Conservation (phyloP, 2,113 vertebrate species). For the Spilogale gracilis region DNA sequence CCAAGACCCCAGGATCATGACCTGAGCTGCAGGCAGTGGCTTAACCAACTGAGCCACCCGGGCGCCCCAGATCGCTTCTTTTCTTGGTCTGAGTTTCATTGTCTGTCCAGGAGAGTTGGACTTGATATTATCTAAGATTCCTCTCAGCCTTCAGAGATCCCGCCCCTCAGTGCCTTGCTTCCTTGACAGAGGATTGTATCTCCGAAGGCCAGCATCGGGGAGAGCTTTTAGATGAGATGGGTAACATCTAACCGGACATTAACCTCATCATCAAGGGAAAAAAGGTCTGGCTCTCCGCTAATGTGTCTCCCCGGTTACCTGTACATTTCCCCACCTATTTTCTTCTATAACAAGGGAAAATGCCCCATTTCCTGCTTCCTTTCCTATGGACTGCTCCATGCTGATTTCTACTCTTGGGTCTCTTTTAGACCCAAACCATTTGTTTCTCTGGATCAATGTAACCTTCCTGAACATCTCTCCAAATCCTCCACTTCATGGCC, state of each 20-base stretch:
- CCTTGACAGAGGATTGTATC: not conserved
- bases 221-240: not conserved
- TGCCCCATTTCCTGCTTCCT: not conserved
- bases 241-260: not conserved
- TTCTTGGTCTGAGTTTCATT: not conserved
- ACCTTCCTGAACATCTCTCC: slow-evolving; percentile 49
- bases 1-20: too few relatives aligned
- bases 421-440: slow-evolving; percentile 8
- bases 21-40: too few relatives aligned
- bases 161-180: not conserved
- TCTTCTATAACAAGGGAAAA: not conserved
- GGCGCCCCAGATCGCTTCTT: not conserved
- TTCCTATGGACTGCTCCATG: not conserved
- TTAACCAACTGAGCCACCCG: too few relatives aligned
- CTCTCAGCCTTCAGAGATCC: not conserved
- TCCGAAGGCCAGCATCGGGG: not conserved
- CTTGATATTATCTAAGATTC: not conserved
- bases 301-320: not conserved
- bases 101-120: not conserved
- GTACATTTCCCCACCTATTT: not conserved
- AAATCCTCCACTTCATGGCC: not conserved
- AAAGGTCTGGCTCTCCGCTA: not conserved
- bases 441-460: slow-evolving; percentile 23
- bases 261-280: not conserved
- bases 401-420: not conserved